Evolutionary conservation across 2,797 vertebrate species (phyloP), one percentile per base, ranked within the genome.

Genomic region (Urocyon cinereoargenteus): DNA sequence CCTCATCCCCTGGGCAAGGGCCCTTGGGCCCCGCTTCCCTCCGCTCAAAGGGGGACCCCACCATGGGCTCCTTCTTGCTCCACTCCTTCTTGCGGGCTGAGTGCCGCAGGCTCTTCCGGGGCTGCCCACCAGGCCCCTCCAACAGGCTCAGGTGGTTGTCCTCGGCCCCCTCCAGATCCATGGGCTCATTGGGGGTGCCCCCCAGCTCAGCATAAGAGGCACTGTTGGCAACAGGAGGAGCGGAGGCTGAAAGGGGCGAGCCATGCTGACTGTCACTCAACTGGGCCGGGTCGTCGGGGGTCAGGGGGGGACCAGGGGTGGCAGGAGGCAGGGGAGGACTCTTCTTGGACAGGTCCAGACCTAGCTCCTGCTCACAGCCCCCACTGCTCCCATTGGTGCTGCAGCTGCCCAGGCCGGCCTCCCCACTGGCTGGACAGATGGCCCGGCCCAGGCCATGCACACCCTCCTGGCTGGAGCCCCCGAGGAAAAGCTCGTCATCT

Each of bases 301-400:
- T 97, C 97, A 98, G 99, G 36, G 98, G 98, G 78, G 99, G 99
- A 8, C 86, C 97, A 83, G 98, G 99, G 14, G 98, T 98, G 19
- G 98, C 75, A 0, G 98, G 98, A 75, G 99, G 99, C 36, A 99
- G 98, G 0, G 99, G 99, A 0, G 99, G 99, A 98, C 99, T 99
- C 98, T 99, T 99, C 98, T 99, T 99, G 96, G 99, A 99, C 97
- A 99, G 98, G 96, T 99, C 99, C 2, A 99, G 99, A 91, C 99
- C 99, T 66, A 99, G 99, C 96, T 99, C 99, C 97, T 99, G 99
- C 96, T 99, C 99, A 0, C 99, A 99, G 0, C 99, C 99, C 92
- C 99, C 99, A 62, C 99, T 99, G 24, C 99, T 99, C 1, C 99
- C 99, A 11, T 99, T 99, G 34, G 99, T 99, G 93, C 98, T 99